Base-by-base conservation (phyloP, 1,140 invertebrate species). In the Drosophila kikkawai region DNA sequence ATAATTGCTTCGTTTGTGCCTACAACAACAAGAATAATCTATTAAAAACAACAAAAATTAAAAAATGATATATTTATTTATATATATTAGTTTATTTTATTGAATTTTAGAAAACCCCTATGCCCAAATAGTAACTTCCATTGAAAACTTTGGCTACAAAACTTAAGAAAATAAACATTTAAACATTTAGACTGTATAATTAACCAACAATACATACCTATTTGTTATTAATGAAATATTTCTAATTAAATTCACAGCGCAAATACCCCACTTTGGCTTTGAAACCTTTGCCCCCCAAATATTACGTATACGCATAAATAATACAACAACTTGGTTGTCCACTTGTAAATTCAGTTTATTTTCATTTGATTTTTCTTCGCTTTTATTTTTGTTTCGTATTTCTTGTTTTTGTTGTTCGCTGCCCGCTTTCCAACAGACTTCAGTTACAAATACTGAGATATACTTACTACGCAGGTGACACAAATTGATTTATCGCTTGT, bases 271-370 rank as follows among this genome's bases (percentile, higher is more conserved):
- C 1, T 26, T 45, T 47, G 6, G 45, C 12, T 13, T 13, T 26
- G 4, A 15, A 26, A n/a, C 15, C 5, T 11, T 26, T 1, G 0
- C 17, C 29, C 41, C 63, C 29, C 29, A 15, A 15, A 32, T 53
- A 64, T 64, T 34, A 48, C 44, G 36, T 41, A 42, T 32, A 34
- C 39, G 64, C 51, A 41, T 42, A 50, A 51, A 51, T 60, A 73
- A 69, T 48, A 73, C 13, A 55, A 22, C 12, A 36, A 53, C 11
- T 13, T 6, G 7, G 41, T 34, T 19, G 32, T 83, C 57, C 81
- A 81, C 82, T 88, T 88, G 86, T 90, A 88, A 88, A 88, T 90
- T 88, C 81, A 78, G 77, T 88, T 88, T 88, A 90, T 88, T 87
- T 88, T 84, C 73, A 87, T 87, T 87, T 83, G 57, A 68, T 76